phyloP scores from a whole-genome alignment of 2,797 vertebrate genomes.

The Ataeniobius toweri region DNA sequence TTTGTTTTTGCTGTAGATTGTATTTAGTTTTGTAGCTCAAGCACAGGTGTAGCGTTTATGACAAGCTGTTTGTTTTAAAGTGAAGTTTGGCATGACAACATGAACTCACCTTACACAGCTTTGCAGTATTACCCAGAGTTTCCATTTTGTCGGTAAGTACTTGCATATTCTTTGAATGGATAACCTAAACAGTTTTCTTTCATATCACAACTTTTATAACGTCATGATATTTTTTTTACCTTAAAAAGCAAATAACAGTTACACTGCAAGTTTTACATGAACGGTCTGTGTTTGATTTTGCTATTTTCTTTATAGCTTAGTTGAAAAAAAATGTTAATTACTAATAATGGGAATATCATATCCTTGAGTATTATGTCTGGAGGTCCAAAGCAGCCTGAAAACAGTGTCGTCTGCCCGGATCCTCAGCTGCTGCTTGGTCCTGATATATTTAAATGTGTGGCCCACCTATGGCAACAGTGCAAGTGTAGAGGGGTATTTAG shows the following conservation, averaged over 20 bases:
- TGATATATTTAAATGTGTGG: conserved; percentile 77
- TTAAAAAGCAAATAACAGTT: not conserved
- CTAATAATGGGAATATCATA: not conserved
- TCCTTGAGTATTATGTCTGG: conserved; percentile 23
- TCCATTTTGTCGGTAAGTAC: conserved; percentile 94
- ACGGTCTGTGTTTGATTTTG: not conserved
- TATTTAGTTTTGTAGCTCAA: conserved; percentile 62
- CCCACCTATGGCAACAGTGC: conserved; percentile 74
- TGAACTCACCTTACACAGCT: conserved; percentile 91
- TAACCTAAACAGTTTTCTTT: not conserved
- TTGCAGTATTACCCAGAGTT: conserved; percentile 92
- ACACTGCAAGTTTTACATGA: not conserved
- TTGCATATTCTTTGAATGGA: not conserved
- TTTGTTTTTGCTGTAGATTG: conserved; percentile 52
- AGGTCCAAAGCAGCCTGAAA: conserved; percentile 49
- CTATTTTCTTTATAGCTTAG: not conserved
- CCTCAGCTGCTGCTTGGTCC: conserved; percentile 74
- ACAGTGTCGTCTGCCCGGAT: conserved; percentile 72
- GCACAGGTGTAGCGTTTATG: conserved; percentile 60
- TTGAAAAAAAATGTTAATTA: not conserved
- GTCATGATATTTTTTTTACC: not conserved
- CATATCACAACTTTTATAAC: not conserved
- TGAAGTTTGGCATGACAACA: conserved; percentile 79
- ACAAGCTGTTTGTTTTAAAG: conserved; percentile 64
- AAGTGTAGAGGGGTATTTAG: conserved; percentile 50